phyloP scores from a whole-genome alignment of 2,113 vertebrate genomes.

The Holacanthus passer region DNA sequence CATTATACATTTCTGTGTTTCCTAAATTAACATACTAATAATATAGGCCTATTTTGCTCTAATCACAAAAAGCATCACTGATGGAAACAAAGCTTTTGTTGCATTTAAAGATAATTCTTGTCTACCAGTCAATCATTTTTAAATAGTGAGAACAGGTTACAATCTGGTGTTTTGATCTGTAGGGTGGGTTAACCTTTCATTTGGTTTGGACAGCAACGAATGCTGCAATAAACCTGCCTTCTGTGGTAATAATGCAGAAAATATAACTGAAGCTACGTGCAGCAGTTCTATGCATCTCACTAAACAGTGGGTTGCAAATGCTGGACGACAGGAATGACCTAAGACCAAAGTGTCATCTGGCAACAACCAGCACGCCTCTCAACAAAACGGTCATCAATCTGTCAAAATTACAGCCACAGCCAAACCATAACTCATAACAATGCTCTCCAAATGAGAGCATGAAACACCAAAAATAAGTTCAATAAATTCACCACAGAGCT shows the following conservation, averaged over 20 bases:
- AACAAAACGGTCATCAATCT: background rate
- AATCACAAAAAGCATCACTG: background rate
- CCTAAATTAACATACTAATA: background rate
- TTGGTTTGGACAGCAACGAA: background rate
- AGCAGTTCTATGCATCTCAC: background rate
- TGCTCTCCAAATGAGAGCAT: background rate
- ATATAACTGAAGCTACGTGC: background rate
- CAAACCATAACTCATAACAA: background rate
- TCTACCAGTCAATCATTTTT: background rate
- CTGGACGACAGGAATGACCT: background rate
- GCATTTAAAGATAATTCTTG: background rate
- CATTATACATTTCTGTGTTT: background rate
- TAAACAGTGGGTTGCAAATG: background rate
- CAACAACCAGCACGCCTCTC: background rate
- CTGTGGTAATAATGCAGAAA: background rate
- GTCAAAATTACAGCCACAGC: slow-evolving; percentile 3
- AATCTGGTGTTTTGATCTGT: background rate
- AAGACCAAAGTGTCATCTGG: background rate
- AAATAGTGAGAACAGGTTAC: background rate
- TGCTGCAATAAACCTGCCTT: too few relatives aligned
- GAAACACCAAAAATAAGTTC: background rate
- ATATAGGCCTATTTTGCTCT: background rate
- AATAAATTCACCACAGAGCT: background rate
- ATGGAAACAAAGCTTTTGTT: background rate
- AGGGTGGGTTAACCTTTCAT: background rate